Evolutionary conservation across 2,888 invertebrate species (phyloP).

Genomic region (Cephus runcator): DNA sequence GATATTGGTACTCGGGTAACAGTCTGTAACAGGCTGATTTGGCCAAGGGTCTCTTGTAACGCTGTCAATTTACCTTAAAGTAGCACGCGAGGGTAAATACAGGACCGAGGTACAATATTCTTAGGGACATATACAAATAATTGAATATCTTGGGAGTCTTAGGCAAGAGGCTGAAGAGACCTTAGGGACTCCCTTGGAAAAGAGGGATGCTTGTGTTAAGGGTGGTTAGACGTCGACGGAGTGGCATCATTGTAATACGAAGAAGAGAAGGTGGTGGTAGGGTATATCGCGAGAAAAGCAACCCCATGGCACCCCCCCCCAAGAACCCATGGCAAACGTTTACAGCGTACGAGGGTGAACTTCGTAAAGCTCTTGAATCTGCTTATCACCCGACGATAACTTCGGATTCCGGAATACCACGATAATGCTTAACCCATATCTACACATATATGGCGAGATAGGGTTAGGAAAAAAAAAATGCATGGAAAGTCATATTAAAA

Average conservation of each 20-base stretch:
- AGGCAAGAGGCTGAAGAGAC: background rate
- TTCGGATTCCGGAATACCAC: background rate
- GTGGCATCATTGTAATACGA: background rate
- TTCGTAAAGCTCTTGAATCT: background rate
- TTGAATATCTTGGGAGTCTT: conserved; percentile 16
- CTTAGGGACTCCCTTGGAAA: background rate
- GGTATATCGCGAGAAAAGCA: background rate
- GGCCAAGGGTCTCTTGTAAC: background rate
- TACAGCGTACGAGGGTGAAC: conserved; percentile 3
- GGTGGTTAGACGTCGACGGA: background rate
- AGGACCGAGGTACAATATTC: background rate
- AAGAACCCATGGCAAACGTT: background rate
- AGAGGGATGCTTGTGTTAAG: background rate
- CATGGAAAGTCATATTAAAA: too few species aligned
- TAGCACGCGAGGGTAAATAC: background rate
- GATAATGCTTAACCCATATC: background rate
- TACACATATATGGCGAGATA: too few species aligned
- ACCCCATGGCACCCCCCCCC: background rate
- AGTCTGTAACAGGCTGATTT: background rate
- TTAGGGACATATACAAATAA: conserved; percentile 10
- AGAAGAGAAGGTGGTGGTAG: background rate
- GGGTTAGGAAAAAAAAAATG: too few species aligned
- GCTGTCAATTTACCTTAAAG: background rate
- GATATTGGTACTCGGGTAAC: background rate
- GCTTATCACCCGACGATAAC: background rate